Percentiles rank a stretch among this genome's conserved stretches.
phyloP scores from a whole-genome alignment of 2,888 invertebrate species.

The Adelphocoris suturalis region DNA sequence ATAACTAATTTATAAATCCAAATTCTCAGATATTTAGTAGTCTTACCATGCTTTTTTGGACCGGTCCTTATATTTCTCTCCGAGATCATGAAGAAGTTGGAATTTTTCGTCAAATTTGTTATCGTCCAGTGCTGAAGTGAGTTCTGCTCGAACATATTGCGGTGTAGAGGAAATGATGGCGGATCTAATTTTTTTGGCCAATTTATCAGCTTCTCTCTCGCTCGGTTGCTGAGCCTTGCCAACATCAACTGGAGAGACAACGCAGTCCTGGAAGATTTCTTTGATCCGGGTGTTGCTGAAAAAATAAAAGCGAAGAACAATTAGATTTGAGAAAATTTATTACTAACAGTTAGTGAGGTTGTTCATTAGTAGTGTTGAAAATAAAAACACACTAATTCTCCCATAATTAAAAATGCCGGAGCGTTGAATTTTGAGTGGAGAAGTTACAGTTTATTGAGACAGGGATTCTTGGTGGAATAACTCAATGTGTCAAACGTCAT shows the following conservation, averaged over 20 bases:
- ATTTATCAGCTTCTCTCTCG: not conserved
- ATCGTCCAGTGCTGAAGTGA: not conserved
- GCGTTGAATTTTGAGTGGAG: too few species aligned
- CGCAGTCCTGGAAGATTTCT: constrained; percentile 40
- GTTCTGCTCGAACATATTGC: not conserved
- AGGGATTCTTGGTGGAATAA: too few species aligned
- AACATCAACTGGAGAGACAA: not conserved
- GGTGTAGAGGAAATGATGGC: not conserved
- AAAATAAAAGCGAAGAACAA: not conserved
- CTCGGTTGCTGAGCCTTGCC: not conserved
- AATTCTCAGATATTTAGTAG: not conserved
- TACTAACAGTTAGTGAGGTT: too few species aligned
- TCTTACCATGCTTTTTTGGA: constrained; percentile 47
- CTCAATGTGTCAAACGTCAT: too few species aligned
- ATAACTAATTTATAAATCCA: not conserved
- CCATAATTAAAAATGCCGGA: too few species aligned
- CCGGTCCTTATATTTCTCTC: constrained; percentile 54
- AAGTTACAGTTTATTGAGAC: too few species aligned
- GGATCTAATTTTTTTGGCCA: not conserved
- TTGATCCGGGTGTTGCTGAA: not conserved
- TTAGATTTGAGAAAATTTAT: not conserved
- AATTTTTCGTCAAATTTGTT: constrained; percentile 15
- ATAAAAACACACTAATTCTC: too few species aligned
- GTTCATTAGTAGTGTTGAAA: too few species aligned
- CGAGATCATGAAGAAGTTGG: not conserved